Base-by-base conservation (phyloP, 2,888 invertebrate genomes). In the Drosophila limbata region DNA sequence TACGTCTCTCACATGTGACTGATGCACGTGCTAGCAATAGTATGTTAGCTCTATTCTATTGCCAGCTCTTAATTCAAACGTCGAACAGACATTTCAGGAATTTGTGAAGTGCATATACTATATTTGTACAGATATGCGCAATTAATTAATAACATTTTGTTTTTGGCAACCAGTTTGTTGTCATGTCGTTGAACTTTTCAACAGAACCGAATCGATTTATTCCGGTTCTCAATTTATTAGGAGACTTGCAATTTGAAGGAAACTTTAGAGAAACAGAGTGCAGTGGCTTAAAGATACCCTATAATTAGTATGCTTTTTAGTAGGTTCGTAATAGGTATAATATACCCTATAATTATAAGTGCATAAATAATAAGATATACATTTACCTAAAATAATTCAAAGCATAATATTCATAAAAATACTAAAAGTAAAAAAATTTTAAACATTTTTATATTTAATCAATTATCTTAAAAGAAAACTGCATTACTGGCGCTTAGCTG, bases 101-200 rank as follows among this genome's bases (percentile, higher is more conserved):
- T 37, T n/a, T 4, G 3, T 33, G 17, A 40, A 9, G 6, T 42
- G 50, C 39, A 61, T 21, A 35, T 13, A 21, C 31, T 25, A 25
- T 25, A 60, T 50, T n/a, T 42, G 13, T n/a, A 45, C 61, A 53
- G 37, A 37, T 31, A 31, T 47, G 42, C 17, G 15, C 17, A 51
- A 44, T 35, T 51, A 35, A 57, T 68, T 48, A 44, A 45, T 33
- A 37, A 47, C 35, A 39, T 40, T 52, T 52, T 44, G 4, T 25
- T 50, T 50, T 19, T 28, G 39, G 10, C 4, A 69, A 62, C 60
- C 69, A 42, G 69, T 69, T 59, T 59, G 25, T 31, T 17, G 28
- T 17, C 44, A 19, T 45, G 77, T 51, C 56, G 37, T 59, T 77
- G 77, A 77, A 77, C 73, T 45, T 47, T 59, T 37, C 2, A 25